These are phyloP conservation scores for Notocelia uddmanniana DNA, from an alignment of 2,888 invertebrate species.

Conservation along the genomic window DNA sequence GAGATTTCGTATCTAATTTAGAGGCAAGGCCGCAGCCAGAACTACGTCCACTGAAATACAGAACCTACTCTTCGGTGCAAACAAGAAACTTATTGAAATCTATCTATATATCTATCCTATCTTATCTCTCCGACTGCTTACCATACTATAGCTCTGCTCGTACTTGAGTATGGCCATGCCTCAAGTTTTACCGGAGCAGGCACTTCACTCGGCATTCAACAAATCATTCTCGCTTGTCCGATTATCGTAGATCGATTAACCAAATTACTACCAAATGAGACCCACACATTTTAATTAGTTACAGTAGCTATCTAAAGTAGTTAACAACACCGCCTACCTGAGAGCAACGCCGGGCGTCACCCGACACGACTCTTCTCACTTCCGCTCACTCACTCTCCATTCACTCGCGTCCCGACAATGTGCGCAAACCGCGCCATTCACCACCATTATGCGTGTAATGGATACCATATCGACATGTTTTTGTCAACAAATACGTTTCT, in stretches of 20 bases:
- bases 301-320: not conserved
- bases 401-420: constrained; percentile 28
- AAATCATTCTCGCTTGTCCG: not conserved
- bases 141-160: not conserved
- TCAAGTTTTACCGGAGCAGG: not conserved
- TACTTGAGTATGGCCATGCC: no score
- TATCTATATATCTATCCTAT: no score
- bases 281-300: not conserved
- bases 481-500: constrained; percentile 32
- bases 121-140: not conserved
- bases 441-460: constrained; percentile 31
- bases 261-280: not conserved
- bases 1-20: no score
- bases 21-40: not conserved
- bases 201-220: not conserved
- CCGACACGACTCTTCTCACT: constrained; percentile 37
- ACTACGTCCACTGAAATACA: not conserved
- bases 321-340: not conserved
- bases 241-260: not conserved
- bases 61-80: not conserved
- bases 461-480: constrained; percentile 34
- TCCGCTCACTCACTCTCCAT: constrained; percentile 31
- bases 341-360: constrained; percentile 1
- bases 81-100: not conserved
- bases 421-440: constrained; percentile 33